Base-by-base conservation (phyloP, 2,797 vertebrate genomes). In the Salmo trutta region DNA sequence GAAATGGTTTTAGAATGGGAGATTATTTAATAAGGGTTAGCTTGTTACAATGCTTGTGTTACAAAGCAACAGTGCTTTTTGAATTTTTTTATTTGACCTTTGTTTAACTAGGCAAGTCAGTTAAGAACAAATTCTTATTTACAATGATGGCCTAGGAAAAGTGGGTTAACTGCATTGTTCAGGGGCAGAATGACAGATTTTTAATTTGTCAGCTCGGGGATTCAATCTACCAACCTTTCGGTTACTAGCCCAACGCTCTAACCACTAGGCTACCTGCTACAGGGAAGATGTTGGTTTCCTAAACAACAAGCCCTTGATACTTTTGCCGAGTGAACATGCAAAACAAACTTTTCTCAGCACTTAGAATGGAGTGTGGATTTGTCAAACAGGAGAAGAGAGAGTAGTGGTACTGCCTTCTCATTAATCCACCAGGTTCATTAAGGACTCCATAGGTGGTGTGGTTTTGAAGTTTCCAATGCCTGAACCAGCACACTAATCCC, bases 391-490 rank as follows among this genome's bases (percentile, higher is more conserved):
- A 59, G 54, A 59, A 29, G 64, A 27, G 24, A 29, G 64, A 5
- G 24, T 5, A 31, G 64, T 12, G 17, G 19, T 59, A 19, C n/a
- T 59, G n/a, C 16, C 54, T 66, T 29, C 27, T 14, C 51, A 29
- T 66, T 5, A 31, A 31, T 66, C 27, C n/a, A 66, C 24, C 12
- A 12, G 24, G 24, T 12, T 72, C 56, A 54, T 71, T 66, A 72
- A 69, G 15, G 15, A 73, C 73, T 67, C 29, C 21, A 51, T 47
- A 76, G 52, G 69, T 36, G 41, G 54, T 36, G 12, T 31, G 1
- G 66, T 21, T 59, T 59, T 59, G 54, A 59, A 64, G 36, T 65
- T 14, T 16, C n/a, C 66, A 77, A 59, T 33, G 66, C 29, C 66
- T 41, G 64, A 66, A 68, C 51, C 59, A 21, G 47, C 17, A 3